Percentiles rank a stretch among this genome's conserved stretches.
phyloP scores from a whole-genome alignment of 53 echinoderm and acorn worm species.

The Mesocentrotus franciscanus region DNA sequence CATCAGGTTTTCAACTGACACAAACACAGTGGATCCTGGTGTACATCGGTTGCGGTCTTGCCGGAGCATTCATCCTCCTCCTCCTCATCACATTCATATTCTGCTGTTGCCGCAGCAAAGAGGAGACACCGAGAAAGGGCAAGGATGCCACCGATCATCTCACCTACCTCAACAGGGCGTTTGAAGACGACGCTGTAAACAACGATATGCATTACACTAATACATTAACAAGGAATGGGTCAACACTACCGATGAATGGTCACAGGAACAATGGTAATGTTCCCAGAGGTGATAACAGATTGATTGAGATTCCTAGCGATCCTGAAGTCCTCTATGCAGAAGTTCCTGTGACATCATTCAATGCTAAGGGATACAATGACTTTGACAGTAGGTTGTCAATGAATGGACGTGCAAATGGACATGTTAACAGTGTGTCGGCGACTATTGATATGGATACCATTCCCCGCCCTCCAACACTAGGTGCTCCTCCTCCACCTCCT shows the following conservation, averaged over 20 bases:
- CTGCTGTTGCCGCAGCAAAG: conserved; percentile 45
- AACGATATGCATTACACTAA: conserved; percentile 62
- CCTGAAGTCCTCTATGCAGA: conserved; percentile 55
- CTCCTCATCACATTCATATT: conserved; percentile 42
- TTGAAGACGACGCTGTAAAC: conserved; percentile 31
- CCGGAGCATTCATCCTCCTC: conserved; percentile 48
- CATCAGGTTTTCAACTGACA: conserved; percentile 14
- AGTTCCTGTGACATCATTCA: conserved; percentile 61
- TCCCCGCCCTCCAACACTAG: conserved; percentile 6
- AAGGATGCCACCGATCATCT: conserved; percentile 56
- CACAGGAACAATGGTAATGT: conserved; percentile 39
- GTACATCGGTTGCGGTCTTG: conserved; percentile 55
- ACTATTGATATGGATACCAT: conserved; percentile 47
- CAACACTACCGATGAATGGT: conserved; percentile 37
- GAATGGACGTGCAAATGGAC: conserved; percentile 49
- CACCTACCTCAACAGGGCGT: conserved; percentile 72
- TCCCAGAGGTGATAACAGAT: neutral
- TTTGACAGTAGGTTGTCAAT: neutral
- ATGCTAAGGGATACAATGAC: conserved; percentile 1
- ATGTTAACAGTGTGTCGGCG: conserved; percentile 45
- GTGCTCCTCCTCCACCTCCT: conserved; percentile 46
- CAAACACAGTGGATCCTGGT: conserved; percentile 58
- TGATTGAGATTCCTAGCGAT: conserved; percentile 64
- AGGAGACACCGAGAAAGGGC: neutral
- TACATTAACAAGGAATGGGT: conserved; percentile 34